Conservation (phyloP, 64 coral and sea anemone genomes). For the Montipora cactus region DNA sequence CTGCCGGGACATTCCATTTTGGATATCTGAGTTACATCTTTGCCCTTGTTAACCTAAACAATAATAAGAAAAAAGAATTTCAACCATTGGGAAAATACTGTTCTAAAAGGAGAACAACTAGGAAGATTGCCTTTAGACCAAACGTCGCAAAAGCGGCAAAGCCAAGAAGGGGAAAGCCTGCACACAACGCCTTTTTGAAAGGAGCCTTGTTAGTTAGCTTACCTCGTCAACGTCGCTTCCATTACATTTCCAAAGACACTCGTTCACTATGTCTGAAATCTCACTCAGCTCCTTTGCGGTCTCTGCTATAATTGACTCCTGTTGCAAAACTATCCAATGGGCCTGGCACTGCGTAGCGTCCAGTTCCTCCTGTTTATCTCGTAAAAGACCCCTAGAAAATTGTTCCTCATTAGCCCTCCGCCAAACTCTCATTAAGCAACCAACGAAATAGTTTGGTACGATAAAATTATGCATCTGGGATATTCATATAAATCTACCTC, state of each 20-base stretch:
- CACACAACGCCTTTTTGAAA: no score
- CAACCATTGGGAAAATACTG: no score
- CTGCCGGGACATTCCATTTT: background rate
- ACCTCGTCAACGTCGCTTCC: background rate
- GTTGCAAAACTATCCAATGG: slow-evolving; percentile 89
- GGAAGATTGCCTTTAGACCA: no score
- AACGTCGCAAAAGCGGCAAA: no score
- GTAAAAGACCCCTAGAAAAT: slow-evolving; percentile 53
- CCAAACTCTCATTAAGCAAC: background rate
- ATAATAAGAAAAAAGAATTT: no score
- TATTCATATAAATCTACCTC: slow-evolving; percentile 45
- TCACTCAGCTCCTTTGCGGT: slow-evolving; percentile 67
- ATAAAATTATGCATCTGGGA: no score
- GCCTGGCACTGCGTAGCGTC: slow-evolving; percentile 91
- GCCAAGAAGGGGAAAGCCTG: no score
- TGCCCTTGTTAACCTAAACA: background rate
- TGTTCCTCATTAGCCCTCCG: background rate
- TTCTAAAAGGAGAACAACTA: no score
- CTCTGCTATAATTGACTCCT: slow-evolving; percentile 81
- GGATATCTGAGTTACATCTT: background rate
- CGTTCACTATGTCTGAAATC: slow-evolving; percentile 67
- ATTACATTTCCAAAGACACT: slow-evolving; percentile 52
- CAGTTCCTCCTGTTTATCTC: slow-evolving; percentile 92
- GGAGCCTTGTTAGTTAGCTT: background rate
- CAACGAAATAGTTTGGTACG: no score